These are phyloP conservation scores for Catalaphyllia jardinei DNA, from an alignment of 64 coral and sea anemone species.

Conservation along the genomic window DNA sequence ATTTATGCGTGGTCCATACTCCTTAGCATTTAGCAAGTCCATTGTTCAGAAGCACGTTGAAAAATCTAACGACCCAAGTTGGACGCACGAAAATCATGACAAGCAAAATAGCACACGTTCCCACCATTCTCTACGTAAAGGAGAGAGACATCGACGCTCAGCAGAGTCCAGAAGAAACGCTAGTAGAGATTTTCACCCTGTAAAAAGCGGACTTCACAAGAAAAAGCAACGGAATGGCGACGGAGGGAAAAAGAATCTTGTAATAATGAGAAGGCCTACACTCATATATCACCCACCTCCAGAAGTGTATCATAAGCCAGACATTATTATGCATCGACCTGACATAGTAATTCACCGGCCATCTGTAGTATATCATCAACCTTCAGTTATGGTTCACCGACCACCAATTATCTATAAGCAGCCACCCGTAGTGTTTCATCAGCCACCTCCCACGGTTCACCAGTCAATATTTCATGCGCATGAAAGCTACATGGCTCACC, in stretches of 20 bases:
- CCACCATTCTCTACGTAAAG: neutral
- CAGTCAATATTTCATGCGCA: slow-evolving; percentile 82
- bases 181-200: neutral
- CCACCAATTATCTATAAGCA: slow-evolving; percentile 82
- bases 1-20: neutral
- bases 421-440: slow-evolving; percentile 87
- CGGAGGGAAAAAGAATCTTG: slow-evolving; percentile 79
- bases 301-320: slow-evolving; percentile 91
- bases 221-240: slow-evolving; percentile 22
- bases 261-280: slow-evolving; percentile 76
- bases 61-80: neutral
- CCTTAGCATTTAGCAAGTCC: slow-evolving; percentile 26
- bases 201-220: neutral
- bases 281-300: slow-evolving; percentile 95
- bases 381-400: slow-evolving; percentile 84
- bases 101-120: neutral
- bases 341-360: slow-evolving; percentile 88
- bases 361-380: slow-evolving; percentile 84
- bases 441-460: slow-evolving; percentile 84
- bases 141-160: slow-evolving; percentile 13
- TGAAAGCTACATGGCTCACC: slow-evolving; percentile 75
- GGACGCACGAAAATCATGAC: neutral
- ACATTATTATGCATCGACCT: slow-evolving; percentile 88
- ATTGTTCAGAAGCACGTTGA: neutral
- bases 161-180: neutral